Percentiles rank a stretch among this genome's conserved stretches.
Evolutionary conservation across 2,888 invertebrate species (phyloP).

Genomic region (Gonocerus acuteangulatus): DNA sequence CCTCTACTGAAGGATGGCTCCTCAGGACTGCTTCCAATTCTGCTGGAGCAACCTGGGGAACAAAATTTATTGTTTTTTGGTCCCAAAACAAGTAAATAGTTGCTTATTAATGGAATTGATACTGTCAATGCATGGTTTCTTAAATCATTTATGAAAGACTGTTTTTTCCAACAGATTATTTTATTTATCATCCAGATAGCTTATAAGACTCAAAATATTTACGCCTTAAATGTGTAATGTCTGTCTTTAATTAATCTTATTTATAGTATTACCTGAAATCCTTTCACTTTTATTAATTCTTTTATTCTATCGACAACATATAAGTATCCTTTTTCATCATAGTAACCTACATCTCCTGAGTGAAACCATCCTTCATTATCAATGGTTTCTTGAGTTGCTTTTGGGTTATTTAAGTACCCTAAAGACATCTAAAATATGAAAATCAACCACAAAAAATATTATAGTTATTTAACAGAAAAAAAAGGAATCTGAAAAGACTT

Average conservation of each 20-base stretch:
- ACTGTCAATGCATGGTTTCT: too few relatives aligned
- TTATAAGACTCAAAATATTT: too few relatives aligned
- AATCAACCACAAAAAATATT: background rate
- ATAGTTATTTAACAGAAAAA: too few relatives aligned
- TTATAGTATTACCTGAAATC: slow-evolving; percentile 49
- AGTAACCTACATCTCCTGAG: slow-evolving; percentile 69
- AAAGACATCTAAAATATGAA: slow-evolving; percentile 4
- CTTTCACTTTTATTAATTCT: slow-evolving; percentile 51
- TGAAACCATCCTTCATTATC: slow-evolving; percentile 72
- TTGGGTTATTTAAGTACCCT: slow-evolving; percentile 68
- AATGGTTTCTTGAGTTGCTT: slow-evolving; percentile 64
- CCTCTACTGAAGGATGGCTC: slow-evolving; percentile 60
- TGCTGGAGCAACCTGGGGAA: slow-evolving; percentile 67
- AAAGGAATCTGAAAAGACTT: too few relatives aligned
- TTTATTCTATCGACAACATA: slow-evolving; percentile 48
- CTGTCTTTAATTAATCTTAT: too few relatives aligned
- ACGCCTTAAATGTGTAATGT: too few relatives aligned
- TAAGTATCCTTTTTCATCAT: slow-evolving; percentile 50
- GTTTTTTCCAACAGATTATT: too few relatives aligned
- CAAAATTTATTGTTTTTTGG: slow-evolving; percentile 36
- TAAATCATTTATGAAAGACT: too few relatives aligned
- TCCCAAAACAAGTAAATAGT: too few relatives aligned
- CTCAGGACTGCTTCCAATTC: slow-evolving; percentile 75
- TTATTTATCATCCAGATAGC: too few relatives aligned
- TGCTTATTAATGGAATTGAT: too few relatives aligned